These are phyloP conservation scores for Xerus rutilus DNA, from an alignment of 2,797 vertebrate genomes.

Conservation along the genomic window DNA sequence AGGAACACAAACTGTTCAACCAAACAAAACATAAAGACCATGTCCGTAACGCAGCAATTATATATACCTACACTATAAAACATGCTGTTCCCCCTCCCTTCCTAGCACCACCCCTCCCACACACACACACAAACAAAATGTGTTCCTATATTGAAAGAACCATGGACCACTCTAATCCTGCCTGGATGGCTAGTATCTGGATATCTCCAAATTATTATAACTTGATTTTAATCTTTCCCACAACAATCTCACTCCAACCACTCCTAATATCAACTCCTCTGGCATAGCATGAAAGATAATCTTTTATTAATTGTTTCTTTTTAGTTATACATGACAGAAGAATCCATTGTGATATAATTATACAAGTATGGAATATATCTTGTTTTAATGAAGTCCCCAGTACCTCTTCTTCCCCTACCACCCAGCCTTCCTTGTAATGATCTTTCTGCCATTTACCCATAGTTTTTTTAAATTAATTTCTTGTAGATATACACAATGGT, in stretches of 20 bases:
- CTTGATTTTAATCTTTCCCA: conserved; percentile 18
- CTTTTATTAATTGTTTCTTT: background rate
- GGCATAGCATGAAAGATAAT: background rate
- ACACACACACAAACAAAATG: background rate
- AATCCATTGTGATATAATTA: no score
- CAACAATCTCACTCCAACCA: background rate
- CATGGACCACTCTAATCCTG: background rate
- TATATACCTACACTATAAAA: background rate
- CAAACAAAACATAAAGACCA: conserved; percentile 44
- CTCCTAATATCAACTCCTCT: background rate
- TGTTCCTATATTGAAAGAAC: background rate
- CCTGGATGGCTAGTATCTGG: background rate
- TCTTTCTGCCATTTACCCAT: no score
- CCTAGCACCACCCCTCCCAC: background rate
- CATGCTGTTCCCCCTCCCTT: background rate
- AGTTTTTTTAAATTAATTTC: no score
- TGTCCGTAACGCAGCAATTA: conserved; percentile 17
- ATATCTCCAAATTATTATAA: conserved; percentile 29
- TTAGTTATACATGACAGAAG: no score
- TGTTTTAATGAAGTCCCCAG: no score
- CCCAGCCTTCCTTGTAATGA: no score
- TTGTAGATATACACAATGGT: no score
- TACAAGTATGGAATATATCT: no score
- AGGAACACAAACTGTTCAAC: conserved; percentile 28
- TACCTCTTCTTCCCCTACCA: no score